Conservation (phyloP, 35 echinoderm and acorn worm genomes). For the Apostichopus californicus region DNA sequence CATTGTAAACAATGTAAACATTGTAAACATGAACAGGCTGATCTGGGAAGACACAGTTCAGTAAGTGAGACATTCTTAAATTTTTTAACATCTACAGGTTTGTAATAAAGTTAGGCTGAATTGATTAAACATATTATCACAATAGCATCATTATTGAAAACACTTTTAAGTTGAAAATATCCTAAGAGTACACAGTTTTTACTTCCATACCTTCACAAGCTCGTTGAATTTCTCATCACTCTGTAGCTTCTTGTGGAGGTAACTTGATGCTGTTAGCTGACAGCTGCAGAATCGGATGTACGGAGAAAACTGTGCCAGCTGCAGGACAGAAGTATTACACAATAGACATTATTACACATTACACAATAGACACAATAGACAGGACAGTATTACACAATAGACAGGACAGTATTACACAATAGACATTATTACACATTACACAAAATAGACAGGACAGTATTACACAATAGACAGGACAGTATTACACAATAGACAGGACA, state of each 20-base stretch:
- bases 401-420: neutral
- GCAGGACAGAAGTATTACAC: neutral
- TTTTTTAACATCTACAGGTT: too few species aligned
- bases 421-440: too few species aligned
- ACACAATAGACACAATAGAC: neutral
- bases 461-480: neutral
- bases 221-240: slow-evolving; percentile 79
- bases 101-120: too few species aligned
- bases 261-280: slow-evolving; percentile 87
- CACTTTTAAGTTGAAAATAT: too few species aligned
- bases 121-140: too few species aligned
- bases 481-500: neutral
- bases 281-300: slow-evolving; percentile 98
- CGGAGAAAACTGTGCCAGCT: slow-evolving; percentile 87
- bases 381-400: neutral
- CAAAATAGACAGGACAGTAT: neutral
- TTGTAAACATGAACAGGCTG: too few species aligned
- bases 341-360: neutral
- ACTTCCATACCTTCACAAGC: slow-evolving; percentile 67
- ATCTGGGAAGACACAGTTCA: too few species aligned
- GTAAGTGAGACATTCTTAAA: too few species aligned
- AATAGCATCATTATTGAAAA: too few species aligned
- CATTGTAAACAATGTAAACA: too few species aligned
- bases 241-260: slow-evolving; percentile 85
- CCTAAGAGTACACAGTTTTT: neutral